Base-by-base conservation (phyloP, 2,113 vertebrate species). In the Neomonachus schauinslandi region DNA sequence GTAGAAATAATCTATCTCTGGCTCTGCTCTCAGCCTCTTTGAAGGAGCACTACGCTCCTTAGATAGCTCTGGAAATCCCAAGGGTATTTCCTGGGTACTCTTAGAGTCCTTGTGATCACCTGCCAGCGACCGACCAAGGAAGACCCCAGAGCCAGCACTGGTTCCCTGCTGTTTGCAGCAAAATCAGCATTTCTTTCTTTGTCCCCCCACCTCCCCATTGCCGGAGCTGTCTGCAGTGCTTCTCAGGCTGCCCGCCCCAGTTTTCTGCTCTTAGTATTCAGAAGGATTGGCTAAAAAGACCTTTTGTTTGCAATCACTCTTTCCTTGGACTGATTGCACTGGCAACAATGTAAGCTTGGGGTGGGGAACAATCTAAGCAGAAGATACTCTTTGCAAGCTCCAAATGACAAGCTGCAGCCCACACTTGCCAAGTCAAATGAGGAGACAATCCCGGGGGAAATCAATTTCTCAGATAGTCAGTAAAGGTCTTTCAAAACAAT, bases 241-340 rank as follows among this genome's bases (percentile, higher is more conserved):
- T 15, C 39, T 4, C 4, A 2, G 26, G 13, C 22, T 6, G 0
- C 0, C 15, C 10, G 13, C 4, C 4, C 28, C 4, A 18, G 21
- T 14, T 9, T 33, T 61, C n/a, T 71, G n/a, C 21, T 74, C 21
- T 63, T 14, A 0, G 9, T 26, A 16, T 26, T 80, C 42, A 28
- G n/a, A 72, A 65, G 11, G 14, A 57, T 63, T 39, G 83, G n/a
- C n/a, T 24, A 26, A 31, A 71, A 63, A 67, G 16, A 57, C 36
- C 26, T 61, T 36, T 85, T 94, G 36, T 53, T 92, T 80, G 67
- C 84, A 84, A 3, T 59, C 31, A 83, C 26, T 72, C 7, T 77
- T 74, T 33, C 14, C 5, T 10, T 46, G 19, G 61, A 7, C 89
- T 83, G 14, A 59, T 26, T 2, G 2, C 57, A 63, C 22, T 21